A percentile compares a stretch with the other conserved stretches of the same genome.
Conservation (phyloP, 2,797 vertebrate genomes). For the Epinephelus malabaricus region DNA sequence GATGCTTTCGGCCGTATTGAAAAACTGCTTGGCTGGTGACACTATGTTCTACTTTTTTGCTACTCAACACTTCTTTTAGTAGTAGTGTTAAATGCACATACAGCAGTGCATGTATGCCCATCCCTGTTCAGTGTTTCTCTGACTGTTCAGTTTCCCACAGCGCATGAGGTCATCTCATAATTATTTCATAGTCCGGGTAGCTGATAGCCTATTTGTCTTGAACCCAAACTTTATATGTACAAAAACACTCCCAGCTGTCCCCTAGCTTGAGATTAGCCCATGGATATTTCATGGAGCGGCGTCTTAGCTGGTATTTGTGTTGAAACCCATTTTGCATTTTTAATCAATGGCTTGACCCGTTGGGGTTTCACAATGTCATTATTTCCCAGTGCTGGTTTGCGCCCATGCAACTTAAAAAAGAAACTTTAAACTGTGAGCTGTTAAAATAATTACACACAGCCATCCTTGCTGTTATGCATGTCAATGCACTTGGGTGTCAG, state of each 20-base stretch:
- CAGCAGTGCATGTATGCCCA: not conserved
- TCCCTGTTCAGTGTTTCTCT: slow-evolving; percentile 46
- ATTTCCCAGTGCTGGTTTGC: slow-evolving; percentile 14
- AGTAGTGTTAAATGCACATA: not conserved
- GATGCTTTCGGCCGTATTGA: not conserved
- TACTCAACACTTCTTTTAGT: slow-evolving; percentile 5
- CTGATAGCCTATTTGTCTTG: slow-evolving; percentile 64
- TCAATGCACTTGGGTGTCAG: not conserved
- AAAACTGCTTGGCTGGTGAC: not conserved
- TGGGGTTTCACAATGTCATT: slow-evolving; percentile 12
- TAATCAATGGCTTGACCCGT: slow-evolving; percentile 26
- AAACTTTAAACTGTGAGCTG: slow-evolving; percentile 9
- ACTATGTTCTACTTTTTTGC: not conserved
- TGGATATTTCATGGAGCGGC: slow-evolving; percentile 55
- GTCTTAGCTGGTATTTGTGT: slow-evolving; percentile 20
- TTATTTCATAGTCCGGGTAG: slow-evolving; percentile 70
- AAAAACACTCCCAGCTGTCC: slow-evolving; percentile 40
- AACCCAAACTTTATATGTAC: slow-evolving; percentile 56
- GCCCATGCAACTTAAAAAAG: not conserved
- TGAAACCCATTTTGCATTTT: slow-evolving; percentile 44
- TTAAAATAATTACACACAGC: slow-evolving; percentile 5
- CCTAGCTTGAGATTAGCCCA: slow-evolving; percentile 25
- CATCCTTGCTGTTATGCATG: not conserved
- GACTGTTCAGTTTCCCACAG: slow-evolving; percentile 45
- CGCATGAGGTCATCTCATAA: slow-evolving; percentile 74